phyloP scores from a whole-genome alignment of 2,113 vertebrate genomes.

The Urocolius indicus region DNA sequence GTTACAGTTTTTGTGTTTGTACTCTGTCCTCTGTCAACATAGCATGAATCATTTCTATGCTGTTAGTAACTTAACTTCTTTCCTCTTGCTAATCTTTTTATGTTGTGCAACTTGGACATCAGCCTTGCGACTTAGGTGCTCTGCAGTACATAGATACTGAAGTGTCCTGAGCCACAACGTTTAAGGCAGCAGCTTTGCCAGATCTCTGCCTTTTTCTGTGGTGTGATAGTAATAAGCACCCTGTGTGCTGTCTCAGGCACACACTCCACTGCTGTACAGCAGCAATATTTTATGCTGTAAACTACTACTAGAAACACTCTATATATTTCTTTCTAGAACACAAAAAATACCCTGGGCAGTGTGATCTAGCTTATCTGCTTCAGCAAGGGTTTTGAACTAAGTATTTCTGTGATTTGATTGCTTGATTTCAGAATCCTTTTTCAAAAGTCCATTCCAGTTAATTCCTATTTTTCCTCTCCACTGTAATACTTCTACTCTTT shows the following conservation, averaged over 20 bases:
- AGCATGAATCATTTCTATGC: neutral
- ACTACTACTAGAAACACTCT: neutral
- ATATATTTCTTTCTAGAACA: neutral
- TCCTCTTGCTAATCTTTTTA: neutral
- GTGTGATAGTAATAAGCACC: neutral
- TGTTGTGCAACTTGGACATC: neutral
- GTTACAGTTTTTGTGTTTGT: neutral
- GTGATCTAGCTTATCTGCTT: neutral
- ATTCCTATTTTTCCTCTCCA: neutral
- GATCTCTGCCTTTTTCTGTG: neutral
- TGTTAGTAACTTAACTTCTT: neutral
- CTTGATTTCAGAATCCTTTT: neutral
- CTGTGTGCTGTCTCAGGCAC: neutral
- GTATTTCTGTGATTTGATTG: neutral
- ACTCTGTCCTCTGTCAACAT: neutral
- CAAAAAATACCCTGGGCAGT: neutral
- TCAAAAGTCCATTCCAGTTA: neutral
- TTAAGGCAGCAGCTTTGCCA: neutral
- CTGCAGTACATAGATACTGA: neutral
- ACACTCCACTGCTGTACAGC: neutral
- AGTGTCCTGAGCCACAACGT: neutral
- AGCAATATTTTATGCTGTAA: neutral
- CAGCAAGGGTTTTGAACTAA: neutral
- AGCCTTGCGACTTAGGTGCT: neutral
- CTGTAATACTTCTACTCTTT: neutral